phyloP scores from a whole-genome alignment of 2,888 invertebrate species.

The Sphinx pinastri region DNA sequence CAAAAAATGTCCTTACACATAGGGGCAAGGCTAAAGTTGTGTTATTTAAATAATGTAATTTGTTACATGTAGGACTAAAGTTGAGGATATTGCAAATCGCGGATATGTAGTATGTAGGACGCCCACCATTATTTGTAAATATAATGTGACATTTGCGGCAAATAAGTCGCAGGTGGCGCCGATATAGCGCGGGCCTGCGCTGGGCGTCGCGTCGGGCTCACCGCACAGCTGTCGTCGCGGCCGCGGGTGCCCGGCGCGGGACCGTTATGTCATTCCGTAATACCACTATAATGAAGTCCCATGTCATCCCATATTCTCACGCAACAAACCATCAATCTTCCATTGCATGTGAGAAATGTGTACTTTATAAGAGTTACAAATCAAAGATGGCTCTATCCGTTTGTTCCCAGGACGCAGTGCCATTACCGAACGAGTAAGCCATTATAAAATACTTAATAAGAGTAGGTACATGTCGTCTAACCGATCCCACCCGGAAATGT shows the following conservation, averaged over 20 bases:
- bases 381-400: slow-evolving; percentile 2
- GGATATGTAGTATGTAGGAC: too few species aligned
- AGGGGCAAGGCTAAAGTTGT: not conserved
- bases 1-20: not conserved
- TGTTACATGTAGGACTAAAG: too few species aligned
- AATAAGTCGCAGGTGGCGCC: slow-evolving; percentile 41
- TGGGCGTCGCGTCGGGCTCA: slow-evolving; percentile 17
- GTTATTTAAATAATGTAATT: not conserved
- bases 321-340: slow-evolving; percentile 63
- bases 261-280: slow-evolving; percentile 77
- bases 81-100: too few species aligned
- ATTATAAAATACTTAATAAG: slow-evolving; percentile 22
- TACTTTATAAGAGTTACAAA: slow-evolving; percentile 10
- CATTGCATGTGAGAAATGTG: slow-evolving; percentile 23
- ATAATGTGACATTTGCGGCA: slow-evolving; percentile 21
- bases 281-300: slow-evolving; percentile 61
- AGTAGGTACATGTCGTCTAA: slow-evolving; percentile 25
- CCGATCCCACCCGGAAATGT: slow-evolving; percentile 30
- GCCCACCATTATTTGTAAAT: not conserved
- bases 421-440: slow-evolving; percentile 13
- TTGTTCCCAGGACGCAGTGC: slow-evolving; percentile 21
- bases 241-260: slow-evolving; percentile 48
- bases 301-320: slow-evolving; percentile 70
- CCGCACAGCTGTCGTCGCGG: slow-evolving; percentile 56
- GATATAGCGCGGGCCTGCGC: slow-evolving; percentile 35